Evolutionary conservation across 2,113 vertebrate genomes (phyloP), one percentile per base, ranked within the genome.

Genomic region (Delphinus delphis): DNA sequence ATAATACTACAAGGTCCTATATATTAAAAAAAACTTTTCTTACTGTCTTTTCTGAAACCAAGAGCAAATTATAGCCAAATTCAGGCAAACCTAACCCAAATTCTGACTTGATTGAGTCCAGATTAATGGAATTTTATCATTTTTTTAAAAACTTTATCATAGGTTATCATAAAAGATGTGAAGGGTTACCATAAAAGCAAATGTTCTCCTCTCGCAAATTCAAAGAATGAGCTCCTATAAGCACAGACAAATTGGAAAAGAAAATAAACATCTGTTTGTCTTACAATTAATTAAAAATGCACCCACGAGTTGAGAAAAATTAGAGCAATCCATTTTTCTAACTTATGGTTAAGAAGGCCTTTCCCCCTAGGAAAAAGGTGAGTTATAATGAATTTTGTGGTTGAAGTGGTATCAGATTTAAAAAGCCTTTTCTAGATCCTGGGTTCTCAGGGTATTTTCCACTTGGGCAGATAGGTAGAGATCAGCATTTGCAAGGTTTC

Each of bases 401-500:
- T 55, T 71, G 47, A 86, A 5, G 8, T 47, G 38, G 25, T 25
- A 10, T 63, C 73, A 60, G 55, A 25, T 60, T 79, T 89, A 9
- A 88, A 90, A 21, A 77, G 20, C 8, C 7, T 73, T 8, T 71
- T 65, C 25, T 36, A 36, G n/a, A 67, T 25, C 44, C n/a, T 94
- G 62, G 18, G 26, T 67, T 67, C 26, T 60, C 58, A 74, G 58
- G 77, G 77, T 80, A 93, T 90, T 97, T 96, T 94, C 82, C 93
- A 95, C 38, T 36, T 87, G 53, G 76, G 62, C 60, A 62, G 44
- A 8, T 7, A 84, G 38, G 44, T 60, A 93, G 88, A 96, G 12
- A 65, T 60, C 20, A 88, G 85, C 28, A 65, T 71, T 87, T 89
- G 44, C n/a, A 77, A 87, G 21, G 81, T 97, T 97, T 97, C 95